Conservation (phyloP, 2,113 vertebrate species). For the Heterotilapia buettikoferi region DNA sequence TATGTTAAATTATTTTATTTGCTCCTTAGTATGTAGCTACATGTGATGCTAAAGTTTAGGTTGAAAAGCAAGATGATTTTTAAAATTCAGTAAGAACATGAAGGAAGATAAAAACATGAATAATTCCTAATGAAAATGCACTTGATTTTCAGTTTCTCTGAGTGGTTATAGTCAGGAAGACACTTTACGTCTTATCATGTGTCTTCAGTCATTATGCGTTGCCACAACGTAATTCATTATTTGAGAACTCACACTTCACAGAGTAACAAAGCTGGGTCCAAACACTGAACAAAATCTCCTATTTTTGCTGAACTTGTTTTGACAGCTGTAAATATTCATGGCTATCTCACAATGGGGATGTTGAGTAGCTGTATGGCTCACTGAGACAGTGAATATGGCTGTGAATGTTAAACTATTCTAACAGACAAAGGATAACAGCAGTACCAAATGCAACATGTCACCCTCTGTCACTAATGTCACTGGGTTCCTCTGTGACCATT, state of each 20-base stretch:
- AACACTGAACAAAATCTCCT: constrained; percentile 20
- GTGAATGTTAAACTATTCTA: constrained; percentile 7
- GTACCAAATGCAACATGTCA: background rate
- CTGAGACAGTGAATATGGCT: constrained; percentile 1
- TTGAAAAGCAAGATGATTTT: background rate
- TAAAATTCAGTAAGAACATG: background rate
- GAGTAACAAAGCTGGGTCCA: constrained; percentile 18
- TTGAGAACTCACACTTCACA: constrained; percentile 7
- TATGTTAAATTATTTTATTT: background rate
- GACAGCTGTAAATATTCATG: constrained; percentile 52
- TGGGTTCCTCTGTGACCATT: background rate
- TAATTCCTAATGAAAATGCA: background rate
- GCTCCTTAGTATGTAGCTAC: background rate
- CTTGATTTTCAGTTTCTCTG: background rate
- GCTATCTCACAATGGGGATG: constrained; percentile 19
- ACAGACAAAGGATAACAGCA: background rate
- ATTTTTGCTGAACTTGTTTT: constrained; percentile 4
- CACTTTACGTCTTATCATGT: background rate
- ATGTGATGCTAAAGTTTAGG: background rate
- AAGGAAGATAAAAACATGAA: background rate
- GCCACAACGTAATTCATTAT: background rate
- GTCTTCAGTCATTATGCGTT: constrained; percentile 14
- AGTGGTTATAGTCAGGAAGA: background rate
- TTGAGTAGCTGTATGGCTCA: constrained; percentile 19
- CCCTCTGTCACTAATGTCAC: background rate